These are phyloP conservation scores for Tipula lateralis DNA, from an alignment of 2,888 invertebrate genomes.

Conservation along the genomic window DNA sequence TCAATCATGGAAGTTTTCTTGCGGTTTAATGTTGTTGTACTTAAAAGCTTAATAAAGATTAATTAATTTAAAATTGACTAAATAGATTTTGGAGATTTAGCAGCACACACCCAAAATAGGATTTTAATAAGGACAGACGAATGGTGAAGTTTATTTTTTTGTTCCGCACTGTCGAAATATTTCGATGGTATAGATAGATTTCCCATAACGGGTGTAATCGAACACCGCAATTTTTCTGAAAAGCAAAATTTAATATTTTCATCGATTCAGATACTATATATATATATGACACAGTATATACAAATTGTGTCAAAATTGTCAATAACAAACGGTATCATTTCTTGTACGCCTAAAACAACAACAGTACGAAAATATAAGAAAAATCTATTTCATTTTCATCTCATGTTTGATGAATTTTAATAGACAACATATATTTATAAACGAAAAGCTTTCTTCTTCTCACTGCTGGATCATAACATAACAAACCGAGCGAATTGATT, in stretches of 20 bases:
- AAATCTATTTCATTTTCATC: constrained; percentile 19
- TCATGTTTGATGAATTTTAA: constrained; percentile 11
- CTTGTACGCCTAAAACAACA: not conserved
- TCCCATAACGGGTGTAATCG: not conserved
- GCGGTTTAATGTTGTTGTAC: not conserved
- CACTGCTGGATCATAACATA: not conserved
- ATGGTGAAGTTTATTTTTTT: not conserved
- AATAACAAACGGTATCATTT: constrained; percentile 19
- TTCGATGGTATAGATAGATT: not conserved
- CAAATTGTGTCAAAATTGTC: not conserved
- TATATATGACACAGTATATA: not conserved
- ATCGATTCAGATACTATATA: not conserved
- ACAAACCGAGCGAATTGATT: not conserved
- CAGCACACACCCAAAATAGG: not conserved
- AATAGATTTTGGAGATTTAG: not conserved
- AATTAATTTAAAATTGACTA: constrained; percentile 21
- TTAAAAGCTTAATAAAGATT: not conserved
- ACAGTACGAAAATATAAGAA: not conserved
- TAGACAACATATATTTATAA: not conserved
- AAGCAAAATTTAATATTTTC: not conserved
- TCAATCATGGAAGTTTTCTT: not conserved
- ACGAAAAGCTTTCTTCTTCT: not conserved
- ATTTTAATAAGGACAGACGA: not conserved
- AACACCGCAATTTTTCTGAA: not conserved
- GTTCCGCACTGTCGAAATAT: not conserved